Evolutionary conservation across 2,113 vertebrate genomes (phyloP), one percentile per base, ranked within the genome.

Genomic region (Cottus gobio): DNA sequence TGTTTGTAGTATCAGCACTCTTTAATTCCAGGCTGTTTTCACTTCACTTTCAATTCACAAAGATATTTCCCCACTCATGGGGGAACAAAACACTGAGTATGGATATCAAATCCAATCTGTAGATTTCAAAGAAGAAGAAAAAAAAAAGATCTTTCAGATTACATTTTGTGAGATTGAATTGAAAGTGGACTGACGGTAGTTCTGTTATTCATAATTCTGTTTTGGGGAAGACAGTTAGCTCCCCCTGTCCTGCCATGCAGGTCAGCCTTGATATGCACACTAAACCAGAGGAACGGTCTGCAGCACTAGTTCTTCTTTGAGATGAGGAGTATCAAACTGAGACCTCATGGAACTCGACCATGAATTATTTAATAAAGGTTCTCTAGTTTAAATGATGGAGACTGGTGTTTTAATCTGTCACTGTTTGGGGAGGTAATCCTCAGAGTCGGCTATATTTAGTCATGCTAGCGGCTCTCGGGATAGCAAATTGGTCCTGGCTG

Each of bases 301-400:
- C 48, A 22, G 48, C 2, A 81, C 77, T 91, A 81, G 80, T 87
- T 92, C 62, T 79, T 89, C 87, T 90, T 90, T 87, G 61, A 86
- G 74, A 87, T 87, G 79, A 90, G 72, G 79, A 91, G 78, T 85
- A 91, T 90, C 61, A 91, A 90, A 92, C 90, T 82, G 85, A 91
- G 85, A 85, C 79, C 85, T 92, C 91, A 88, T 92, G 89, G 88
- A 91, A 89, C 88, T 85, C 87, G 82, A 91, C 89, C 88, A 92
- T 93, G 88, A 86, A 85, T 90, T 92, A 93, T 93, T 93, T 92
- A 93, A 94, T 94, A 93, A 94, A 93, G 89, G 87, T 91, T 90
- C 85, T 93, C 87, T 92, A 90, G 91, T 93, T 91, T 90, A 90
- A 88, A 82, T 60, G 75, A 80, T 75, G 66, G 73, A 83, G 81